Evolutionary conservation across 2,797 vertebrate genomes (phyloP).

Genomic region (Sus cebifrons): DNA sequence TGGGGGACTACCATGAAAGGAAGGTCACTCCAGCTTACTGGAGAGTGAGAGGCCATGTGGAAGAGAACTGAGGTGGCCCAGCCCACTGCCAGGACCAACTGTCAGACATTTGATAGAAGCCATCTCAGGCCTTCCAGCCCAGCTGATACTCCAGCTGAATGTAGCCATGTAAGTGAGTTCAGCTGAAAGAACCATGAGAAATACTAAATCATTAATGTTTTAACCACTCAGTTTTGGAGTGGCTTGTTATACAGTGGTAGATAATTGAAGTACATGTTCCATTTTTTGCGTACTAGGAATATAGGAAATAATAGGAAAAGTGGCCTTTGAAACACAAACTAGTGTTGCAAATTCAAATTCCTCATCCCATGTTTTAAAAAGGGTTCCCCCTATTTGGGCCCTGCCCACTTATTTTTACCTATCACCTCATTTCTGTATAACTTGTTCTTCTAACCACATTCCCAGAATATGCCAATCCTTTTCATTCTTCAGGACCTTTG

Average conservation of each 20-base stretch:
- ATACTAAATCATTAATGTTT: neutral
- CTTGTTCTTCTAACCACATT: neutral
- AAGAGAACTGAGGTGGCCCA: neutral
- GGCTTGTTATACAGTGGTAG: neutral
- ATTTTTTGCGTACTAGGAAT: neutral
- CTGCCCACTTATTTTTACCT: neutral
- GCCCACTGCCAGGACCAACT: neutral
- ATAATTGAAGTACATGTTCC: neutral
- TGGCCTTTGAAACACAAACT: neutral
- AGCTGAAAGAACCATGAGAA: neutral
- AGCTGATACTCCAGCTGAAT: neutral
- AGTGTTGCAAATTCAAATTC: neutral
- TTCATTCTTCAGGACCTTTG: neutral
- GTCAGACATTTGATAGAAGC: neutral
- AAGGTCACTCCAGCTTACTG: neutral
- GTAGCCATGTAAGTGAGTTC: neutral
- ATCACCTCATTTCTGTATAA: neutral
- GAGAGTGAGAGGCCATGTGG: too few species aligned
- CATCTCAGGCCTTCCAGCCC: neutral
- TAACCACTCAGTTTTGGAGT: neutral
- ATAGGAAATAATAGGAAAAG: neutral
- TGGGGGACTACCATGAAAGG: neutral
- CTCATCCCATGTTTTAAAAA: neutral
- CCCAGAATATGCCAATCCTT: neutral
- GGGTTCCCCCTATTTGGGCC: rapidly evolving